Base-by-base conservation (phyloP, 2,888 invertebrate genomes). In the Lymantria dispar region DNA sequence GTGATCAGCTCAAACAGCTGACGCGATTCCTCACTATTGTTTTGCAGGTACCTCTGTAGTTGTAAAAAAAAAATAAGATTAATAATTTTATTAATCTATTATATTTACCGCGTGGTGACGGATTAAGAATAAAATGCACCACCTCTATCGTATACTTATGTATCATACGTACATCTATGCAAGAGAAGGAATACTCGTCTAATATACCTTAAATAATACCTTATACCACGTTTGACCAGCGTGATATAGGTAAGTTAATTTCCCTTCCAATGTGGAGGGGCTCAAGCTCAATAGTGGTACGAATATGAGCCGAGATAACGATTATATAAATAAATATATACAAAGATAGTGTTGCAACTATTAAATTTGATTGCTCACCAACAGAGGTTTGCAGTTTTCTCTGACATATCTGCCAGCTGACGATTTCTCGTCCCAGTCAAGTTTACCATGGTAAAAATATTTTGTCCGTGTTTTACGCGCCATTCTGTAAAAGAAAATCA, bases 381-480 rank as follows among this genome's bases (percentile, higher is more conserved):
- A 92, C 69, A 99, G 91, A 49, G 98, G 98, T 93, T 98, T 98
- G 92, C 99, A 99, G 86, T 98, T 98, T 85, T 99, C 98, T 73
- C 98, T 94, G 40, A 99, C 99, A 81, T 99, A 99, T 91, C 98
- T 95, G 48, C 99, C 99, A 54, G 98, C 98, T 46, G 97, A 96
- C 78, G 97, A 98, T 81, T 98, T 97, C 70, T 98, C 98, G 83
- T 99, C 98, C 99, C 99, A 99, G 87, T 98, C 98, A 78, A 99
- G 93, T 92, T 97, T 97, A 48, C 98, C 98, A 83, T 98, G 97
- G 91, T 98, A 98, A 91, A 99, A 99, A 90, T 99, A 99, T 92
- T 98, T 98, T 69, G 98, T 98, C 92, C 98, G 97, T 56, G 97
- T 97, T 93, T 96, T 97, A 65, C 95, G 93, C 45, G 95, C 95